phyloP scores from a whole-genome alignment of 2,113 vertebrate species.

The Ammodytes marinus region DNA sequence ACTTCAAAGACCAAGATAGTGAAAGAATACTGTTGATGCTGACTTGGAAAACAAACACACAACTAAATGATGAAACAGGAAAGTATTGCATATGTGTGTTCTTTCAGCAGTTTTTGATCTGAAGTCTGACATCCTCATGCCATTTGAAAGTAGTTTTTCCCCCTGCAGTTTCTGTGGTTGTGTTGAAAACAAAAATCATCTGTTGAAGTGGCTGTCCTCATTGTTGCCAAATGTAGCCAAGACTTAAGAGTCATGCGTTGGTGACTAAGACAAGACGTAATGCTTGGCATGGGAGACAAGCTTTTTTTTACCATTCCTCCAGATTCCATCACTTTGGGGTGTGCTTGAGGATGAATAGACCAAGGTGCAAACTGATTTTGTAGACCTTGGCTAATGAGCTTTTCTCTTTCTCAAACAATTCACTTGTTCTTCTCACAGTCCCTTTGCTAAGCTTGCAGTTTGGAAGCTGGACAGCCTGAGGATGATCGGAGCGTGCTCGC shows the following conservation, averaged over 20 bases:
- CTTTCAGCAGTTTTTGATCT: conserved; percentile 60
- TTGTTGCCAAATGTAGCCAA: conserved; percentile 54
- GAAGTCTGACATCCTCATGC: conserved; percentile 51
- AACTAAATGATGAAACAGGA: conserved; percentile 63
- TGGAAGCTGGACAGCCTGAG: conserved; percentile 48
- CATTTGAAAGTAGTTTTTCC: conserved; percentile 34
- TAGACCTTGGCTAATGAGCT: conserved; percentile 14
- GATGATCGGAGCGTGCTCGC: conserved; percentile 43
- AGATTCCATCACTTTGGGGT: conserved; percentile 37
- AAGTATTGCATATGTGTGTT: conserved; percentile 51
- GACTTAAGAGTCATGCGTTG: conserved; percentile 36
- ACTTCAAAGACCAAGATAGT: conserved; percentile 61
- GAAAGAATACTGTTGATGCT: conserved; percentile 48
- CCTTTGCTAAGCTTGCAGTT: conserved; percentile 28
- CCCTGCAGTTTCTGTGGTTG: conserved; percentile 40
- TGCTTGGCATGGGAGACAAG: conserved; percentile 64
- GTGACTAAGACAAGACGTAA: conserved; percentile 72
- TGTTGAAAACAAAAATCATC: conserved; percentile 73
- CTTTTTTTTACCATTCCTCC: conserved; percentile 51
- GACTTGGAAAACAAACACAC: conserved; percentile 69
- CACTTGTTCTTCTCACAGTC: conserved; percentile 16
- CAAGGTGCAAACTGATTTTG: conserved; percentile 44
- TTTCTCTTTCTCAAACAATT: conserved; percentile 9
- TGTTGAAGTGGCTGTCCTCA: conserved; percentile 60
- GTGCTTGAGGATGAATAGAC: conserved; percentile 39